phyloP scores from a whole-genome alignment of 2,113 vertebrate genomes.

The Neogale vison region DNA sequence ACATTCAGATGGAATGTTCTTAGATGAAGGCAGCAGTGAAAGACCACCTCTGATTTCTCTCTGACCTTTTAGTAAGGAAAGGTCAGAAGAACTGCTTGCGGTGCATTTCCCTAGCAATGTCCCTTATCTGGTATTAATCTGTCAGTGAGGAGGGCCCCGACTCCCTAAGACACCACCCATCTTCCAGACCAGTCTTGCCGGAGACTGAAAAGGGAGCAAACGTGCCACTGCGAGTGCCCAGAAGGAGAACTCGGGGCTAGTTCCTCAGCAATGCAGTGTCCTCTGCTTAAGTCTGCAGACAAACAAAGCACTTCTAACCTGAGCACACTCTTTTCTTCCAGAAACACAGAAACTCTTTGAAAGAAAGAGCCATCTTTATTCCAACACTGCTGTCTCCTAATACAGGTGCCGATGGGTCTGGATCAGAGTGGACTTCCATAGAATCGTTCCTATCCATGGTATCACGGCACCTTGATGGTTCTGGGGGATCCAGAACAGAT shows the following conservation, averaged over 20 bases:
- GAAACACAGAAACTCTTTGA: not conserved
- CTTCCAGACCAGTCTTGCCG: not conserved
- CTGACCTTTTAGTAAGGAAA: conserved; percentile 48
- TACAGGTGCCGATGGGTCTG: accelerated
- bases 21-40: not conserved
- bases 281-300: not conserved
- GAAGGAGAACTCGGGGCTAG: not conserved
- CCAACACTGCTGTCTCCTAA: no score
- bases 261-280: accelerated
- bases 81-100: conserved; percentile 43
- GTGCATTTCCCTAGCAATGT: not conserved
- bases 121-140: conserved; percentile 42
- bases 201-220: not conserved
- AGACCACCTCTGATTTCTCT: conserved; percentile 21
- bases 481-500: not conserved
- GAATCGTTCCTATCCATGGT: not conserved
- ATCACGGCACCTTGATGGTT: not conserved
- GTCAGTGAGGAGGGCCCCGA: not conserved
- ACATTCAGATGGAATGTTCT: not conserved
- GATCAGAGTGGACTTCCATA: not conserved
- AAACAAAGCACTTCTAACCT: not conserved
- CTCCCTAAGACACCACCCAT: not conserved
- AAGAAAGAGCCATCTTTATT: not conserved
- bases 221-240: not conserved
- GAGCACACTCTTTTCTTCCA: not conserved